A percentile compares a stretch with the other conserved stretches of the same genome.
phyloP scores from a whole-genome alignment of 2,113 vertebrate genomes.

The Phrynosoma platyrhinos region DNA sequence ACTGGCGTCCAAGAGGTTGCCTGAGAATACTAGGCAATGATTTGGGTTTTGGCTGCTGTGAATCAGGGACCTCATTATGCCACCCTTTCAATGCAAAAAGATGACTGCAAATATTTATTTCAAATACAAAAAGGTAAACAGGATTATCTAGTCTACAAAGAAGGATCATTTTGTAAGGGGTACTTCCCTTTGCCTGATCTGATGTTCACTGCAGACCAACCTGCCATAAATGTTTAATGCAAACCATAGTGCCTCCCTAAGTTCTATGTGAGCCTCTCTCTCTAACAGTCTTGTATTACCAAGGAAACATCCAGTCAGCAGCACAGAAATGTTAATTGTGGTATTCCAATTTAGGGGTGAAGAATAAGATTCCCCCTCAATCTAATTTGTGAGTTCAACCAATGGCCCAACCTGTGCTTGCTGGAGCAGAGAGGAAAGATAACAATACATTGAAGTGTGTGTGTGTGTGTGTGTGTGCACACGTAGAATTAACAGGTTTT shows the following conservation, averaged over 20 bases:
- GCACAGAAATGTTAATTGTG: constrained; percentile 39
- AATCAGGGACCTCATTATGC: background rate
- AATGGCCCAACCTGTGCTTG: constrained; percentile 31
- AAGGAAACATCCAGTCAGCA: constrained; percentile 30
- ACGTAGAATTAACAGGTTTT: constrained; percentile 18
- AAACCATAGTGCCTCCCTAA: constrained; percentile 13
- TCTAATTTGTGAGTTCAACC: constrained; percentile 25
- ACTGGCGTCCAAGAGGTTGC: background rate
- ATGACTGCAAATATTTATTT: background rate
- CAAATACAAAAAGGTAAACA: background rate
- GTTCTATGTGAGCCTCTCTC: background rate
- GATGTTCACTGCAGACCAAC: constrained; percentile 2
- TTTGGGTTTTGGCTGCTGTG: background rate
- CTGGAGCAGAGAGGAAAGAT: background rate
- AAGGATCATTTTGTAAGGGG: background rate
- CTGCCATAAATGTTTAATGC: constrained; percentile 22
- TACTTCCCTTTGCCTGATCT: background rate
- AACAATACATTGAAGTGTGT: background rate
- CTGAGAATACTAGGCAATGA: background rate
- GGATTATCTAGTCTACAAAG: background rate
- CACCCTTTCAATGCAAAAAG: background rate
- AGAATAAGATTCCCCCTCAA: constrained; percentile 27
- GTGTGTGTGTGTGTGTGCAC: background rate
- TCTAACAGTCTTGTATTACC: background rate
- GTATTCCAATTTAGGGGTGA: constrained; percentile 31